Conservation (phyloP, 2,888 invertebrate species). For the Physocephala rufipes region DNA sequence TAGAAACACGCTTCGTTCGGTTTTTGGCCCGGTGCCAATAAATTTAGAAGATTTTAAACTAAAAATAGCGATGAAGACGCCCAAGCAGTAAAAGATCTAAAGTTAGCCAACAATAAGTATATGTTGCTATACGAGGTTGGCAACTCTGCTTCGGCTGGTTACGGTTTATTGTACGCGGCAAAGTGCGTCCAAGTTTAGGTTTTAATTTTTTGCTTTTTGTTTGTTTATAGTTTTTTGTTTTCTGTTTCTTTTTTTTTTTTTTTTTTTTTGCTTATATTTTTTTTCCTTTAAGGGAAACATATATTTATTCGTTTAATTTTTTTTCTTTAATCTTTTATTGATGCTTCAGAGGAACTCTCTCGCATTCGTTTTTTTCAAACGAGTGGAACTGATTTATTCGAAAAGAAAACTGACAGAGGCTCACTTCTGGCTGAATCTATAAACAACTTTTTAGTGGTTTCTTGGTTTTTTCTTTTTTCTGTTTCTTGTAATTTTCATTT, state of each 20-base stretch:
- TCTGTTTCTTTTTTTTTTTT: background rate
- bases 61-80: slow-evolving; percentile 24
- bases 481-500: background rate
- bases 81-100: slow-evolving; percentile 11
- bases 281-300: background rate
- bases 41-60: slow-evolving; percentile 13
- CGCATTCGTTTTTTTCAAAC: no score
- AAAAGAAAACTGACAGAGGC: no score
- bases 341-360: background rate
- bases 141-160: slow-evolving; percentile 12
- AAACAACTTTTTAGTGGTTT: background rate
- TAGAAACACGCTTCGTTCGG: slow-evolving; percentile 1
- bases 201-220: slow-evolving; percentile 1
- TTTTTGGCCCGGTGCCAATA: slow-evolving; percentile 14
- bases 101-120: slow-evolving; percentile 14
- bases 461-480: background rate
- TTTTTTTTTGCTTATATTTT: background rate
- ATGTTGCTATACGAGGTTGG: slow-evolving; percentile 17
- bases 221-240: background rate
- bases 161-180: slow-evolving; percentile 20
- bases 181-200: slow-evolving; percentile 22
- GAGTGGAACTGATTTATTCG: no score
- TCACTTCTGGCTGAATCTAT: background rate
- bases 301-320: background rate
- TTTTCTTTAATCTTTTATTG: slow-evolving; percentile 1